Evolutionary conservation across 2,113 vertebrate genomes (phyloP).

Genomic region (Hyperoodon ampullatus): DNA sequence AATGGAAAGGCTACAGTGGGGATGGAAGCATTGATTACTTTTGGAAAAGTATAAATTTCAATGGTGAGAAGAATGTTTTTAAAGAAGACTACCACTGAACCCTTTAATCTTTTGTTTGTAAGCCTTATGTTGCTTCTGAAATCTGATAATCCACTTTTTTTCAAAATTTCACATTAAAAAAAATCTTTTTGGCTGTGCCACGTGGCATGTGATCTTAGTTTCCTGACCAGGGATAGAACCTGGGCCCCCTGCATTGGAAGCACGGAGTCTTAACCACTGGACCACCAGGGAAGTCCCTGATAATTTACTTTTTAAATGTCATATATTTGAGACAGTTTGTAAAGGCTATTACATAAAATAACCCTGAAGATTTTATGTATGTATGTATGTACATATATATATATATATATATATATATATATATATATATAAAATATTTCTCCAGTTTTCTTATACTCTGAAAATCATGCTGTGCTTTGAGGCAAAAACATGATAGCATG

Average conservation of each 20-base stretch:
- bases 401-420: not conserved
- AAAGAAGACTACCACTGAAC: not conserved
- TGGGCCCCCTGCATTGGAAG: too few species aligned
- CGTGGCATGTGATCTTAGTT: too few species aligned
- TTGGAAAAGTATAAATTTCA: not conserved
- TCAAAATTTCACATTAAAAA: too few species aligned
- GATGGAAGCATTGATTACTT: accelerated
- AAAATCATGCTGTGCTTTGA: not conserved
- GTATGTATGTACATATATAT: not conserved
- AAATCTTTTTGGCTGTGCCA: too few species aligned
- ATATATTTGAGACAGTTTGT: not conserved
- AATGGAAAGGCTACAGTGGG: not conserved
- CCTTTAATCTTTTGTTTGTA: not conserved
- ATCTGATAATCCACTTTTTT: not conserved
- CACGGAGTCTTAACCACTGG: too few species aligned
- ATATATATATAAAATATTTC: not conserved
- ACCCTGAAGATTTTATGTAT: not conserved
- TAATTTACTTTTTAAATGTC: not conserved
- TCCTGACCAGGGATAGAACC: too few species aligned
- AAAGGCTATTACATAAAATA: not conserved
- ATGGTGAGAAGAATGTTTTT: not conserved
- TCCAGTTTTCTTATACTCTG: not conserved
- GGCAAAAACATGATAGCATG: not conserved
- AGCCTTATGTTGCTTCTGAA: not conserved
- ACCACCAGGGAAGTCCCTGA: too few species aligned